Percentiles rank a stretch among this genome's conserved stretches.
phyloP scores from a whole-genome alignment of 1,140 invertebrate species.

The Pomacea maculata region DNA sequence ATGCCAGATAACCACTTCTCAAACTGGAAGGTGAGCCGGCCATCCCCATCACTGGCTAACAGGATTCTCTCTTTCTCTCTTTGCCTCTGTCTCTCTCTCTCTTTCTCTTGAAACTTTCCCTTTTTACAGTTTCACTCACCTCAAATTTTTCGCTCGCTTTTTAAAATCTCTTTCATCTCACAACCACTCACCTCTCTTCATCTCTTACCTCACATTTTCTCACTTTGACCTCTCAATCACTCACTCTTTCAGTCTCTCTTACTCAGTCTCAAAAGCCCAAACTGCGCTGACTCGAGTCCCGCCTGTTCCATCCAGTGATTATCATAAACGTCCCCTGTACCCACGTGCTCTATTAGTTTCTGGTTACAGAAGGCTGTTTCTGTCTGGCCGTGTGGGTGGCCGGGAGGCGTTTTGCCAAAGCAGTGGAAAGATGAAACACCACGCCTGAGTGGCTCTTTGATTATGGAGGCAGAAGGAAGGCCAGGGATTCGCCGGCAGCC shows the following conservation, averaged over 20 bases:
- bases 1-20: background rate
- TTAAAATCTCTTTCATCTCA: background rate
- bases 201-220: background rate
- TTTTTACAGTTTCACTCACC: background rate
- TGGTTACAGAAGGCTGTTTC: too few relatives aligned
- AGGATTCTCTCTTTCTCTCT: background rate
- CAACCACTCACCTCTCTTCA: background rate
- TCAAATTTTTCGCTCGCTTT: background rate
- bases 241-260: too few relatives aligned
- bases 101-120: background rate
- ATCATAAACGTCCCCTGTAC: background rate
- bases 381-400: background rate
- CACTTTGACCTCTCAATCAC: background rate
- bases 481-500: too few relatives aligned
- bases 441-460: background rate
- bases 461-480: too few relatives aligned
- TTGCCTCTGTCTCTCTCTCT: conserved; percentile 2
- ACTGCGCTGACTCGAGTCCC: too few relatives aligned
- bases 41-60: background rate
- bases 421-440: background rate
- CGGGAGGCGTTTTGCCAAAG: background rate
- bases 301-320: too few relatives aligned
- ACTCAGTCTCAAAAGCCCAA: too few relatives aligned
- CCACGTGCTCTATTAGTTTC: too few relatives aligned
- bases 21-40: background rate